These are phyloP conservation scores for Anas bernieri DNA, from an alignment of 2,797 vertebrate species.

Conservation along the genomic window DNA sequence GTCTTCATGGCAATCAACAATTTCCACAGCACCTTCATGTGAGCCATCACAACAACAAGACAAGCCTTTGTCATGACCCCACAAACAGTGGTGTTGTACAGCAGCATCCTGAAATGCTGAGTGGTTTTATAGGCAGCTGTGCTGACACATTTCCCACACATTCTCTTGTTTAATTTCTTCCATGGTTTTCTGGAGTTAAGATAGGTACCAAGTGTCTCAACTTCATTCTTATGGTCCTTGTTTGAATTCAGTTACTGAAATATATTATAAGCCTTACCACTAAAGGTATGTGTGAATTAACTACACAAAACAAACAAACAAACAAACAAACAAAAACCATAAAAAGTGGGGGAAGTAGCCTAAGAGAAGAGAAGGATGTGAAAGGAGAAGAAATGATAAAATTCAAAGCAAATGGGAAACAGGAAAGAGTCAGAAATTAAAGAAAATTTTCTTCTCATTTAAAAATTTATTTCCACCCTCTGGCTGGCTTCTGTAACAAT, in stretches of 20 bases:
- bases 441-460: conserved; percentile 42
- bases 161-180: not conserved
- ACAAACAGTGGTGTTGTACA: not conserved
- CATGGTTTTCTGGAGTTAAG: not conserved
- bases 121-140: not conserved
- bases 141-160: not conserved
- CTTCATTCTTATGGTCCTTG: not conserved
- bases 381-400: conserved; percentile 49
- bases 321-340: not conserved
- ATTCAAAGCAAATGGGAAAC: conserved; percentile 21
- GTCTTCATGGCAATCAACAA: not conserved
- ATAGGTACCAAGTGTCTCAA: not conserved
- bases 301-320: not conserved
- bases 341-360: not conserved
- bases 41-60: not conserved
- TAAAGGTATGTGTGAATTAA: not conserved
- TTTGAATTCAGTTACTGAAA: not conserved
- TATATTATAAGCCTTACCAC: not conserved
- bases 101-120: not conserved
- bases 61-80: not conserved
- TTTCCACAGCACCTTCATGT: not conserved
- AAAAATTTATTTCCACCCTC: conserved; percentile 65
- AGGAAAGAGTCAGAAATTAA: conserved; percentile 39
- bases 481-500: conserved; percentile 32
- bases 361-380: not conserved